phyloP scores from a whole-genome alignment of 2,797 vertebrate genomes.

The Hipposideros larvatus region DNA sequence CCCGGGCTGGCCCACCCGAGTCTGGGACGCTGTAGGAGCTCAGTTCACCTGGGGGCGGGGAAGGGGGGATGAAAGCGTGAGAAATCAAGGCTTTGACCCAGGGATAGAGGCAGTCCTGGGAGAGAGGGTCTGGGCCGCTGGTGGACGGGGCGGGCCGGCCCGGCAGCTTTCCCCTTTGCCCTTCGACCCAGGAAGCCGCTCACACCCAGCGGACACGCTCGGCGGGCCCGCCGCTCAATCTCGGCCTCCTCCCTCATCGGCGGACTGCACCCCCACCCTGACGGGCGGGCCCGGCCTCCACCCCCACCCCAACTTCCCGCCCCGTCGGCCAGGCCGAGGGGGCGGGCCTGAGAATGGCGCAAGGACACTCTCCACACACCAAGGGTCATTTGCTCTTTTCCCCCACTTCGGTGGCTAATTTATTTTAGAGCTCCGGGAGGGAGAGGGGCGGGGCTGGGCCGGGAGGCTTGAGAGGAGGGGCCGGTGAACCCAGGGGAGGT shows the following conservation, averaged over 20 bases:
- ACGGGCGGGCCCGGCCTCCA: not conserved
- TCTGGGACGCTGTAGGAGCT: not conserved
- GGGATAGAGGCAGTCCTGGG: not conserved
- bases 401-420: conserved; percentile 73
- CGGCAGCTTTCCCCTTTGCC: conserved; percentile 48
- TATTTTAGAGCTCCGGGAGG: conserved; percentile 73
- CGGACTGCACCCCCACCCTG: not conserved
- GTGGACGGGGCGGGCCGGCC: conserved; percentile 20
- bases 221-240: not conserved
- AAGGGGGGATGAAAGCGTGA: not conserved
- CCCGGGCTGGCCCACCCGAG: not conserved
- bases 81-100: not conserved
- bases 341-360: conserved; percentile 62
- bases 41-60: not conserved
- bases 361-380: conserved; percentile 63
- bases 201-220: conserved; percentile 54
- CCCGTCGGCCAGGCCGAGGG: conserved; percentile 71
- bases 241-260: not conserved
- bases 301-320: conserved; percentile 80
- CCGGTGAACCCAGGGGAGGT: not conserved
- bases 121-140: conserved; percentile 34
- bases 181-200: conserved; percentile 73
- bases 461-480: not conserved
- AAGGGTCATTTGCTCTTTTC: conserved; percentile 77
- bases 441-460: not conserved